Evolutionary conservation across 2,888 invertebrate genomes (phyloP), one percentile per base, ranked within the genome.

Genomic region (Eupithecia dodoneata): DNA sequence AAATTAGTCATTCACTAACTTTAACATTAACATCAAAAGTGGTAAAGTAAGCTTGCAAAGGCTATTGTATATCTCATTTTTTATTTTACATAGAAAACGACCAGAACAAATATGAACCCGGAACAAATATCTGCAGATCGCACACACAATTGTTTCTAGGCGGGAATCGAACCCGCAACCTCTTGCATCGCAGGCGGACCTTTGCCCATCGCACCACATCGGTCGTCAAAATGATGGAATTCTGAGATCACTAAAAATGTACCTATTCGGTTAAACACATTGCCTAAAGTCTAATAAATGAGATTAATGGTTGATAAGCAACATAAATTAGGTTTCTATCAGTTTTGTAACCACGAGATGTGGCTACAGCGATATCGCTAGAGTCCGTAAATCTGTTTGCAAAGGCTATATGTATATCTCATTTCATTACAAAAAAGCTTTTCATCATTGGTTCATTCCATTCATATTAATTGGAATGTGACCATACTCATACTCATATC

Each of bases 351-450:
- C 18, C n/a, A 45, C 45, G 81, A 87, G 87, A 88, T 88, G 87
- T 81, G 88, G 85, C 81, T 73, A 78, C 30, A 79, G 79, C 87
- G 89, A 91, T 90, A 89, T 79, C 83, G 83, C 81, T 81, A 82
- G 82, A 85, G 86, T 88, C 86, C 90, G 92, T 92, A 92, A 93
- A 92, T 92, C 91, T 92, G 87, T 87, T 52, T 52, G 49, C 49
- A 30, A 30, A 30, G 30, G 30, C 30, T 30, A 30, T 30, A n/a
- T 30, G 30, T 30, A 30, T 30, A 30, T 30, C 30, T 30, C 30
- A 30, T 30, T 30, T 30, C 30, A 30, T 30, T 30, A 12, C 2
- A 52, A 15, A 15, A 52, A 49, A 12, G 49, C 49, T 3, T 2
- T 18, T n/a, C 18, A 59, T 59, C n/a, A 7, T 59, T 59, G 6